Percentiles rank a stretch among this genome's conserved stretches.
These are phyloP conservation scores for Galerucella nymphaeae DNA, from an alignment of 2,888 invertebrate genomes.

Conservation along the genomic window DNA sequence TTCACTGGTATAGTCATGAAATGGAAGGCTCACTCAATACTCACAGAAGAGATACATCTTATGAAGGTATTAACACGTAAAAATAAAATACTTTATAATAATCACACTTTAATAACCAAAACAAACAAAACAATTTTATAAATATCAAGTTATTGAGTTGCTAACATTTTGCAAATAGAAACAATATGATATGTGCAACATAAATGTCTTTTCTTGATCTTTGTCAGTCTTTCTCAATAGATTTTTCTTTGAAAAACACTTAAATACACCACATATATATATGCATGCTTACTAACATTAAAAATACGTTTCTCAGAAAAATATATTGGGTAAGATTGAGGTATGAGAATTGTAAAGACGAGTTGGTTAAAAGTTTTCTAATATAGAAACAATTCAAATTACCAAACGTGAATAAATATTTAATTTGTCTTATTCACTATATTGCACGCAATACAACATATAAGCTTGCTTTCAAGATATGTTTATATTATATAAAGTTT, in stretches of 20 bases:
- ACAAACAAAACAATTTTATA: slow-evolving; percentile 63
- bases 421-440: too few relatives aligned
- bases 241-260: slow-evolving; percentile 52
- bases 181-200: slow-evolving; percentile 64
- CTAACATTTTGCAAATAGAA: slow-evolving; percentile 65
- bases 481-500: neutral
- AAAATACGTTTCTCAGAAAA: slow-evolving; percentile 38
- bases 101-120: slow-evolving; percentile 65
- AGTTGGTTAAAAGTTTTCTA: neutral
- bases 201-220: slow-evolving; percentile 60
- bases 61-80: neutral
- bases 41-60: neutral
- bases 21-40: too few relatives aligned
- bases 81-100: slow-evolving; percentile 49
- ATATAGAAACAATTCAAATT: neutral
- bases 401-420: neutral
- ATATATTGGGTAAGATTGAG: slow-evolving; percentile 43
- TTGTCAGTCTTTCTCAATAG: slow-evolving; percentile 47
- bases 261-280: slow-evolving; percentile 14
- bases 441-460: neutral
- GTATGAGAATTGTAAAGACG: slow-evolving; percentile 23
- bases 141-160: slow-evolving; percentile 59
- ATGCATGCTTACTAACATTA: slow-evolving; percentile 14
- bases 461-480: neutral
- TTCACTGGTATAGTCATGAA: too few relatives aligned